Evolutionary conservation across 64 coral and sea anemone genomes (phyloP).

Genomic region (Astreopora myriophthalma): DNA sequence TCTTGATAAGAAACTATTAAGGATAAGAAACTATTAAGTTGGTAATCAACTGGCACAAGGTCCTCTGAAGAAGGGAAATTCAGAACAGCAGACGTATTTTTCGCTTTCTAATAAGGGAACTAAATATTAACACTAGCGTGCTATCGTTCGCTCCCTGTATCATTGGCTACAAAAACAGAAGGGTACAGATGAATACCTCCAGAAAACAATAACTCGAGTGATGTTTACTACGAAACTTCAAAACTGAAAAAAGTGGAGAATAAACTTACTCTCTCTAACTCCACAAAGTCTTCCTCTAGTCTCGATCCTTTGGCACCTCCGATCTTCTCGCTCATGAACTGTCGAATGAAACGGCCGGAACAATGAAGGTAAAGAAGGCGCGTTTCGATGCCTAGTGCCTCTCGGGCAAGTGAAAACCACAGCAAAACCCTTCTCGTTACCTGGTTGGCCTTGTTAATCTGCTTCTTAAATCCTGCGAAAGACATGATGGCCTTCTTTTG

Average conservation of each 20-base stretch:
- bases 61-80: too few relatives aligned
- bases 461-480: constrained; percentile 95
- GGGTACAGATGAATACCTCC: too few relatives aligned
- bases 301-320: constrained; percentile 92
- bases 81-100: too few relatives aligned
- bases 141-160: too few relatives aligned
- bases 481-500: constrained; percentile 77
- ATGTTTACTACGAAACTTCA: background rate
- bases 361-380: background rate
- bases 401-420: background rate
- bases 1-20: too few relatives aligned
- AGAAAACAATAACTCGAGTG: too few relatives aligned
- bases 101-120: too few relatives aligned
- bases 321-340: constrained; percentile 99
- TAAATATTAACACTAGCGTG: too few relatives aligned
- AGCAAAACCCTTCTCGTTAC: constrained; percentile 9
- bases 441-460: constrained; percentile 99
- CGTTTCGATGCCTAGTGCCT: background rate
- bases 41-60: too few relatives aligned
- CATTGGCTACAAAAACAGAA: too few relatives aligned
- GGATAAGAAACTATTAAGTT: too few relatives aligned
- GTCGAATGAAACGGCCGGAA: background rate
- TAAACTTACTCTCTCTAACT: constrained; percentile 94
- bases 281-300: constrained; percentile 92
- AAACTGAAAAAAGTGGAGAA: background rate